Conservation (phyloP, 2,113 vertebrate genomes). For the Gasterosteus aculeatus region DNA sequence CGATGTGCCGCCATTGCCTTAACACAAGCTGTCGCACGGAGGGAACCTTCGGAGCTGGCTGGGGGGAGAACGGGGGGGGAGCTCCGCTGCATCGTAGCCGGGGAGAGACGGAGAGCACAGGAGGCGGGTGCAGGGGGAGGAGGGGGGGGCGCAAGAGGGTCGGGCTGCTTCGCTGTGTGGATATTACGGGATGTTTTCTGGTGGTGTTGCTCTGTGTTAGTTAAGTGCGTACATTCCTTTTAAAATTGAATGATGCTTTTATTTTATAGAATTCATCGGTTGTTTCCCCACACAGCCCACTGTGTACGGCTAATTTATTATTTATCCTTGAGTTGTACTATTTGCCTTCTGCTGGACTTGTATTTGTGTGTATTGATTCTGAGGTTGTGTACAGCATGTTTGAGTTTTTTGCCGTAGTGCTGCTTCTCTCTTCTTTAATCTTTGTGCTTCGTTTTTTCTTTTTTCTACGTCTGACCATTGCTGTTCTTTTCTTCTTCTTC, state of each 20-base stretch:
- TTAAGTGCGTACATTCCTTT: constrained; percentile 75
- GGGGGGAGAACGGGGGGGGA: constrained; percentile 13
- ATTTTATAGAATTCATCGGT: constrained; percentile 60
- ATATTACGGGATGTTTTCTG: constrained; percentile 77
- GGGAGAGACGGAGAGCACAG: constrained; percentile 18
- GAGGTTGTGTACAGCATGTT: constrained; percentile 84
- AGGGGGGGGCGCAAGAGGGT: constrained; percentile 19
- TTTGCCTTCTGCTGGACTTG: constrained; percentile 82
- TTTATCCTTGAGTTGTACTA: constrained; percentile 81
- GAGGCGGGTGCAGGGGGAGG: not conserved
- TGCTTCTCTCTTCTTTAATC: constrained; percentile 72
- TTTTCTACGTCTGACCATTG: constrained; percentile 74
- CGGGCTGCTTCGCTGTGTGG: constrained; percentile 67
- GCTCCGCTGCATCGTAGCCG: constrained; percentile 8
- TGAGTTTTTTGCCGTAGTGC: constrained; percentile 79
- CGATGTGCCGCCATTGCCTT: constrained; percentile 80
- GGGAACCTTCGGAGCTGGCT: constrained; percentile 26
- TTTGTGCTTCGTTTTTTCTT: constrained; percentile 59
- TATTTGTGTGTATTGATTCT: constrained; percentile 81
- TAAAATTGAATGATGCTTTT: constrained; percentile 44
- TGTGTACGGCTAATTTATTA: constrained; percentile 83
- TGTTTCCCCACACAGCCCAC: constrained; percentile 62
- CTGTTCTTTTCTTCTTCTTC: constrained; percentile 69
- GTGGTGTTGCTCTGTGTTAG: constrained; percentile 80
- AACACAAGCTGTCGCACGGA: constrained; percentile 79